These are phyloP conservation scores for Melanargia galathea DNA, from an alignment of 2,888 invertebrate genomes.

Conservation along the genomic window DNA sequence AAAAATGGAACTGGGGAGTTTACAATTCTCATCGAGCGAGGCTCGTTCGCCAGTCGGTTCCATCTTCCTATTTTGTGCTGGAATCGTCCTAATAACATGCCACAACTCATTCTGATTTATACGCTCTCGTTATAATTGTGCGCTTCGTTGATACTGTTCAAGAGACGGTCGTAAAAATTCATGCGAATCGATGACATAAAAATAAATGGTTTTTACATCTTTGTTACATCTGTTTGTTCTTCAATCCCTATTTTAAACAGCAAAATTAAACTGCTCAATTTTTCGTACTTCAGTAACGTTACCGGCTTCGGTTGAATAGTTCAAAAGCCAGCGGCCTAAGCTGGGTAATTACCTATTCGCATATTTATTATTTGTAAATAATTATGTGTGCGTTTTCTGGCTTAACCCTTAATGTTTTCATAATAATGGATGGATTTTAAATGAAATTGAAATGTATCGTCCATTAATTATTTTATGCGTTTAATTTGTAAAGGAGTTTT, in stretches of 20 bases:
- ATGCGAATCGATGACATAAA: background rate
- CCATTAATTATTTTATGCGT: too few relatives aligned
- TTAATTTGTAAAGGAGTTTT: background rate
- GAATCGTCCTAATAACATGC: conserved; percentile 80
- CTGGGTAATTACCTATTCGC: too few relatives aligned
- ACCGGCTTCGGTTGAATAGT: too few relatives aligned
- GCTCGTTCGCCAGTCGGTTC: conserved; percentile 44
- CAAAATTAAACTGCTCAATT: too few relatives aligned
- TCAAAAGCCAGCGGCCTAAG: too few relatives aligned
- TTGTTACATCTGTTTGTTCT: background rate
- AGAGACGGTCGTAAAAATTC: conserved; percentile 7
- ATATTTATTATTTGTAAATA: too few relatives aligned
- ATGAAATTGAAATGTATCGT: too few relatives aligned
- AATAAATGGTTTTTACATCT: background rate
- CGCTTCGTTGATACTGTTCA: conserved; percentile 64
- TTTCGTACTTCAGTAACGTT: too few relatives aligned
- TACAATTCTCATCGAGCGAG: conserved; percentile 64
- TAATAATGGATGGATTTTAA: too few relatives aligned
- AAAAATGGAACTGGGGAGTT: conserved; percentile 55
- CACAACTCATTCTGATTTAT: conserved; percentile 83
- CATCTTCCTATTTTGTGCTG: conserved; percentile 72
- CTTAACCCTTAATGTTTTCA: too few relatives aligned
- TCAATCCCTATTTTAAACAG: background rate
- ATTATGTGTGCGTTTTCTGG: too few relatives aligned
- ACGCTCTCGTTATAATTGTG: conserved; percentile 80